These are phyloP conservation scores for Linurgus olivaceus DNA, from an alignment of 2,797 vertebrate species.

Conservation along the genomic window DNA sequence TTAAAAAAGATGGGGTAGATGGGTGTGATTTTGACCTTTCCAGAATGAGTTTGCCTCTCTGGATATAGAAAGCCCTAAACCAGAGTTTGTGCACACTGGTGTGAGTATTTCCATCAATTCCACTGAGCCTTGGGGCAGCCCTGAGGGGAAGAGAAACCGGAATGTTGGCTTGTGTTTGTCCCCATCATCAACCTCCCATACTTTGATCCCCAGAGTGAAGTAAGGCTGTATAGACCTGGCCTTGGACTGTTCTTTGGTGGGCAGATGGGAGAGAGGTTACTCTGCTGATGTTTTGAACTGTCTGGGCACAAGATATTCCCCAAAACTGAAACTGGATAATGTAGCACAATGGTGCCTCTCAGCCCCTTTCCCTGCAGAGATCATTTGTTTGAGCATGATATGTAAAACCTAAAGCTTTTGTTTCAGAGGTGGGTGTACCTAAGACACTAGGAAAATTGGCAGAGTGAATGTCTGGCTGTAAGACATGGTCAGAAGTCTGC, in stretches of 20 bases:
- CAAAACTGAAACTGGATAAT: background rate
- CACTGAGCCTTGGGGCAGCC: background rate
- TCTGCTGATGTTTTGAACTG: background rate
- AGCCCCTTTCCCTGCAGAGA: background rate
- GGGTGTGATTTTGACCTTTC: conserved; percentile 27
- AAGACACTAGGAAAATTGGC: background rate
- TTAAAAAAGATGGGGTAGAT: conserved; percentile 19
- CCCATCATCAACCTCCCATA: background rate
- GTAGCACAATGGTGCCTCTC: background rate
- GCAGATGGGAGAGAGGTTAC: background rate
- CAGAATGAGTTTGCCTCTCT: background rate
- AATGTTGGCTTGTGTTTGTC: background rate
- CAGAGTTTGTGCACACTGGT: background rate
- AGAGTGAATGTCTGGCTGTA: background rate
- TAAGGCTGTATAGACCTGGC: background rate
- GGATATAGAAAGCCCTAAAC: background rate
- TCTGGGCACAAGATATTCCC: background rate
- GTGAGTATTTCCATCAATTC: background rate
- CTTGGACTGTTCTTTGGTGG: background rate
- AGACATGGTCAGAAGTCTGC: background rate
- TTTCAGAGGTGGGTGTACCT: background rate
- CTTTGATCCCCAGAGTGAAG: background rate
- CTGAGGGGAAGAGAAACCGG: background rate
- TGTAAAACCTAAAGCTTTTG: background rate
- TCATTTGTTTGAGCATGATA: background rate